Percentiles rank a stretch among this genome's conserved stretches.
These are phyloP conservation scores for Diuraphis noxia DNA, from an alignment of 1,140 invertebrate species.

Conservation along the genomic window DNA sequence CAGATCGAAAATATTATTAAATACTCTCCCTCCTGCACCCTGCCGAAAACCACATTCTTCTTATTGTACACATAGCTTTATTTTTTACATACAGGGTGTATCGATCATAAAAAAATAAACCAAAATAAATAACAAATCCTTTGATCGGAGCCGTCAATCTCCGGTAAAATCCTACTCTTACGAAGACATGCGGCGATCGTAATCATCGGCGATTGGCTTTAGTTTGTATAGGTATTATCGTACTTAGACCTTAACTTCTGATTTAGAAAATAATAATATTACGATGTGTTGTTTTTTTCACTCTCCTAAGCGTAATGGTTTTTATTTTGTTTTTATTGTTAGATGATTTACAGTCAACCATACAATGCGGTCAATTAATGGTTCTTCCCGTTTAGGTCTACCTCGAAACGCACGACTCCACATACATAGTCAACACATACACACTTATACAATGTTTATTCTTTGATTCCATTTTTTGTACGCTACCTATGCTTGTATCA, in stretches of 20 bases:
- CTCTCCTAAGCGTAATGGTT: neutral
- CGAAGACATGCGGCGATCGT: neutral
- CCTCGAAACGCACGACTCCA: conserved; percentile 46
- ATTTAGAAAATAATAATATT: conserved; percentile 7
- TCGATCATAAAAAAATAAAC: neutral
- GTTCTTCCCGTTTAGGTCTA: conserved; percentile 48
- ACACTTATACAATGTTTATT: conserved; percentile 22
- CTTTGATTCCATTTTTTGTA: conserved; percentile 15
- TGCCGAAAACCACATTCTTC: conserved; percentile 44
- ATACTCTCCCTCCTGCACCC: neutral
- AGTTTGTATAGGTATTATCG: neutral
- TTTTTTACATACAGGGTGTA: conserved; percentile 20
- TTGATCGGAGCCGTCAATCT: conserved; percentile 33
- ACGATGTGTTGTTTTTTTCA: neutral
- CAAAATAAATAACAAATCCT: conserved; percentile 44
- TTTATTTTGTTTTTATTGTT: conserved; percentile 18
- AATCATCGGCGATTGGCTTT: conserved; percentile 3
- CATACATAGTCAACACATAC: neutral
- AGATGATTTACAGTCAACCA: conserved; percentile 32
- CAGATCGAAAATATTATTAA: conserved; percentile 37
- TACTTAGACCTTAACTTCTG: neutral
- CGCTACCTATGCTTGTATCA: conserved; percentile 9
- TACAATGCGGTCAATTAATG: conserved; percentile 54
- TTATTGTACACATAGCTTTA: neutral
- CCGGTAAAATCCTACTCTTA: neutral